Evolutionary conservation across 2,888 invertebrate genomes (phyloP), one percentile per base, ranked within the genome.

Genomic region (Prenolepis imparis): DNA sequence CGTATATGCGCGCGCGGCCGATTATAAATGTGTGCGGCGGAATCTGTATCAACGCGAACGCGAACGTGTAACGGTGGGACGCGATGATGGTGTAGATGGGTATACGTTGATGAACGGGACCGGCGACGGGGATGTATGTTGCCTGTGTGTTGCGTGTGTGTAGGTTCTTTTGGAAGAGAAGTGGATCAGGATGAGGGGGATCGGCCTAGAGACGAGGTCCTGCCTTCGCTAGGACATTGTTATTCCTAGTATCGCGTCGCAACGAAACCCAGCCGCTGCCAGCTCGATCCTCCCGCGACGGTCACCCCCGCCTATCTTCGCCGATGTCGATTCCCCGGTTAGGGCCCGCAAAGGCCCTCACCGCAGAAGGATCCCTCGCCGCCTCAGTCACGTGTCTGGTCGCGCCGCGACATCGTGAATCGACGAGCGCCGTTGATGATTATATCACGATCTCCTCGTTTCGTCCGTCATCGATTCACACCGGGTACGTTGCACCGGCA

Each of bases 211-310:
- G 70, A 89, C 90, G 87, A 85, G 87, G 63, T 92, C 84, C 90
- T 91, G 91, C 93, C 93, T 94, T 93, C 93, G 93, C 93, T 94
- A 93, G 93, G 93, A 93, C 93, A 93, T 93, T 91, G 92, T 93
- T 87, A 88, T 86, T 88, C 85, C 85, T 87, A 84, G 68, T 85
- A 78, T 84, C 82, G 81, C 85, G 84, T 87, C 72, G 66, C 86
- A 88, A 85, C 61, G 81, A 90, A 89, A 89, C 80, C 83, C 82
- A 86, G 83, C 83, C 75, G 89, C 72, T 82, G 84, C 84, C 83
- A 84, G 81, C 86, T 75, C 85, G 84, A 72, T 83, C 90, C 86
- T 84, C 81, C 88, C 88, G 84, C 83, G 86, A 73, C 87, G 87
- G 66, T 86, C 90, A 86, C 88, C 86, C 85, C 86, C 86, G 90